Evolutionary conservation across 2,113 vertebrate genomes (phyloP), one percentile per base, ranked within the genome.

Genomic region (Pelecanoides urinatrix): DNA sequence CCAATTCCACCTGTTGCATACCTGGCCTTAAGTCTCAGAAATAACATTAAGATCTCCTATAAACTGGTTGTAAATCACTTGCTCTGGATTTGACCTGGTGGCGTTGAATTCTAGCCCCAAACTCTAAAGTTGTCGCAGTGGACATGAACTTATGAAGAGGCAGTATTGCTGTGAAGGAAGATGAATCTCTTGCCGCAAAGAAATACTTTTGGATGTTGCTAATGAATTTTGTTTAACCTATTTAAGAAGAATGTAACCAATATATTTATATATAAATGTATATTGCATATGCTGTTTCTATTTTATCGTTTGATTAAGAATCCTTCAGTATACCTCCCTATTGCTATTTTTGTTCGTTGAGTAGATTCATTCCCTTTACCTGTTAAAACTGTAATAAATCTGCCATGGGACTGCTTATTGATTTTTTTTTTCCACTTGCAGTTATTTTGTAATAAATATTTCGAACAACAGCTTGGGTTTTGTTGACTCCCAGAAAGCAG

Each of bases 331-430:
- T 86, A 66, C 38, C 89, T 94, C 65, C 81, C 67, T 87, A n/a
- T 67, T 83, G 84, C 34, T 74, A 23, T 82, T 84, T 96, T 87
- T 96, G 87, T 93, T 97, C 58, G 68, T 79, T 16, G 92, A 86
- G n/a, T 61, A 72, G 52, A 87, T 94, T 62, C 10, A 52, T 90
- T 92, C 84, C 50, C 27, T 88, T 94, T 94, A 76, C 45, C 65
- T 87, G 84, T 93, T 91, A 76, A 90, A 96, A 94, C 61, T 86
- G 53, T 95, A 97, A 96, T 93, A 85, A 95, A 96, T 87, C 71
- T 87, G 38, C 61, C 71, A 73, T 74, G 84, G 84, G 61, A 70
- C 65, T 81, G 49, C 42, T 94, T 90, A 63, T 6, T 89, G 68
- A 84, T 58, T 91, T 40, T 58, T 90, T 90, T 74, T 92, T 87